Evolutionary conservation across 2,113 vertebrate genomes (phyloP).

Genomic region (Balaeniceps rex): DNA sequence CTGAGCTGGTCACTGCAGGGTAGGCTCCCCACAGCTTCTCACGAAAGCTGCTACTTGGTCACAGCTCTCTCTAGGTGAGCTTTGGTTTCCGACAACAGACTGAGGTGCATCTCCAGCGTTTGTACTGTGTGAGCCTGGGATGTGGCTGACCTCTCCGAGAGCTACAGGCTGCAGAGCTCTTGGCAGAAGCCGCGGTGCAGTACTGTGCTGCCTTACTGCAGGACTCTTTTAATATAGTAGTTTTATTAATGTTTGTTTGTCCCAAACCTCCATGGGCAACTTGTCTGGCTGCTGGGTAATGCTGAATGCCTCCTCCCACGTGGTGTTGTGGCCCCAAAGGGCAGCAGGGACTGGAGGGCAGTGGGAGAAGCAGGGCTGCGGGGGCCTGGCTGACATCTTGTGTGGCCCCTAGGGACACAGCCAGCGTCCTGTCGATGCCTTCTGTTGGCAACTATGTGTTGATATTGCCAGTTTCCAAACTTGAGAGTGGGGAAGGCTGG

Average conservation of each 20-base stretch:
- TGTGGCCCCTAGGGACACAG: fast-evolving
- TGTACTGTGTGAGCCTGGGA: neutral
- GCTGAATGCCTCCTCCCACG: neutral
- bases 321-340: fast-evolving
- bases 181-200: neutral
- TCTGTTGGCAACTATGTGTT: neutral
- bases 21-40: slow-evolving; percentile 14
- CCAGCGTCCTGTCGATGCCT: neutral
- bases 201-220: neutral
- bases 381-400: neutral
- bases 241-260: neutral
- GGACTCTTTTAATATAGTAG: neutral
- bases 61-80: neutral
- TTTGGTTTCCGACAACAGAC: neutral
- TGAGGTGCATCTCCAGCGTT: neutral
- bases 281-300: neutral
- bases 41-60: neutral
- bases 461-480: neutral
- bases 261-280: neutral
- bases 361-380: neutral
- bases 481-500: neutral
- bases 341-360: neutral
- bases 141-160: fast-evolving
- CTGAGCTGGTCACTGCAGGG: neutral
- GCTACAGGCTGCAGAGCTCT: neutral